Conservation (phyloP, 2,888 invertebrate species). For the Syrista parreyssii region DNA sequence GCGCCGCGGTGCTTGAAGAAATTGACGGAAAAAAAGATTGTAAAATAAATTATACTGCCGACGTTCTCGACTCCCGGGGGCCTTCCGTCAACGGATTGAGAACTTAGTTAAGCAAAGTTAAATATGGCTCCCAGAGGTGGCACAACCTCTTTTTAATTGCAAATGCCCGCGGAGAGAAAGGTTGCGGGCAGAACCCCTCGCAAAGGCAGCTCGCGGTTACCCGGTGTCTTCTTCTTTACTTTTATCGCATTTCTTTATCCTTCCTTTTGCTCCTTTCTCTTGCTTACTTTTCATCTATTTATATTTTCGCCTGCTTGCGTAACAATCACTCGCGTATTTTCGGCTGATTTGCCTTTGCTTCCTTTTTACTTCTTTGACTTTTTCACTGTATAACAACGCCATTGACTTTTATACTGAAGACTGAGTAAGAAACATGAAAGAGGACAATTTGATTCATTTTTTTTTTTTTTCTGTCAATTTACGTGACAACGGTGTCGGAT, state of each 20-base stretch:
- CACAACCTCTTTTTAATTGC: constrained; percentile 62
- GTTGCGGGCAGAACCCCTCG: neutral
- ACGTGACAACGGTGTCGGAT: neutral
- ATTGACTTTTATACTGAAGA: neutral
- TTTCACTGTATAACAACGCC: neutral
- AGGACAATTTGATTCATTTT: neutral
- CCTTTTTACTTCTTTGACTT: neutral
- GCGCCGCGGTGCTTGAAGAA: neutral
- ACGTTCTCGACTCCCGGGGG: constrained; percentile 54
- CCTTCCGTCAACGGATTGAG: constrained; percentile 58
- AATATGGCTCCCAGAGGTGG: constrained; percentile 62
- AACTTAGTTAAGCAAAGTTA: constrained; percentile 65
- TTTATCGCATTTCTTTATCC: neutral
- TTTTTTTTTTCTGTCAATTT: neutral
- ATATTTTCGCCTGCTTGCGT: neutral
- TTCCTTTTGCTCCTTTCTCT: neutral
- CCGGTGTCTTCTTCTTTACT: neutral
- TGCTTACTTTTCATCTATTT: neutral
- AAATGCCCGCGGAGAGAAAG: constrained; percentile 53
- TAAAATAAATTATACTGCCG: constrained; percentile 46
- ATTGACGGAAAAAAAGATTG: constrained; percentile 28
- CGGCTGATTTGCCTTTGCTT: neutral
- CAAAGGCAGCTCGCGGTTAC: neutral
- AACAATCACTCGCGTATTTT: neutral
- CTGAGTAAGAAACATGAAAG: neutral